Conservation (phyloP, 2,888 invertebrate species). For the Lepeophtheirus nordmannii region DNA sequence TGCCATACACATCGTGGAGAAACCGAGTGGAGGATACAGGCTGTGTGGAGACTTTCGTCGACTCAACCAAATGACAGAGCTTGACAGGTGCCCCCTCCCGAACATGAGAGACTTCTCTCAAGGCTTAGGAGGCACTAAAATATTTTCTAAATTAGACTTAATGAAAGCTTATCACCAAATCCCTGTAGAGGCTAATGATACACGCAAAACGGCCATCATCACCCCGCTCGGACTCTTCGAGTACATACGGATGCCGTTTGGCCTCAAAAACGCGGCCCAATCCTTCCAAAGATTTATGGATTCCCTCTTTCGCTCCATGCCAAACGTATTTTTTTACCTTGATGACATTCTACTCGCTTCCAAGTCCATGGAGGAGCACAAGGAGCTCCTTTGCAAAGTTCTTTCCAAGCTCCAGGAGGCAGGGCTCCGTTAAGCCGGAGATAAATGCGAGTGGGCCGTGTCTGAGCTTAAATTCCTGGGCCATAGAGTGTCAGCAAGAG, state of each 20-base stretch:
- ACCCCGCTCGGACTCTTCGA: constrained; percentile 34
- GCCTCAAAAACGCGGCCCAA: constrained; percentile 34
- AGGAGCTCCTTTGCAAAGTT: no score
- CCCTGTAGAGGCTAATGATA: constrained; percentile 32
- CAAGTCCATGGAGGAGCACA: no score
- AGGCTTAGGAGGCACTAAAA: constrained; percentile 22
- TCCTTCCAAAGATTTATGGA: constrained; percentile 34
- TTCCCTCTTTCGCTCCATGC: constrained; percentile 28
- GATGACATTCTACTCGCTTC: constrained; percentile 31
- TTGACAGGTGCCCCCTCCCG: constrained; percentile 34
- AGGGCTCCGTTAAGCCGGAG: no score
- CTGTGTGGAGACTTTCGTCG: constrained; percentile 34
- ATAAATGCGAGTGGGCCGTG: no score
- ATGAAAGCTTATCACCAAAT: constrained; percentile 34
- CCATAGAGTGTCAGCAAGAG: no score
- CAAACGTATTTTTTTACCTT: constrained; percentile 32
- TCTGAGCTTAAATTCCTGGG: no score
- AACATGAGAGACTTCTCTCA: constrained; percentile 32
- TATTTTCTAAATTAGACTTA: constrained; percentile 30
- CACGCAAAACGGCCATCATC: constrained; percentile 33
- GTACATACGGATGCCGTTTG: constrained; percentile 32
- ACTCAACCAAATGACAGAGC: no score
- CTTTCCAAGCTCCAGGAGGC: no score
- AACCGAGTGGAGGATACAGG: constrained; percentile 17
- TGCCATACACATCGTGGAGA: no score